Base-by-base conservation (phyloP, 1,140 invertebrate genomes). In the Riptortus pedestris region DNA sequence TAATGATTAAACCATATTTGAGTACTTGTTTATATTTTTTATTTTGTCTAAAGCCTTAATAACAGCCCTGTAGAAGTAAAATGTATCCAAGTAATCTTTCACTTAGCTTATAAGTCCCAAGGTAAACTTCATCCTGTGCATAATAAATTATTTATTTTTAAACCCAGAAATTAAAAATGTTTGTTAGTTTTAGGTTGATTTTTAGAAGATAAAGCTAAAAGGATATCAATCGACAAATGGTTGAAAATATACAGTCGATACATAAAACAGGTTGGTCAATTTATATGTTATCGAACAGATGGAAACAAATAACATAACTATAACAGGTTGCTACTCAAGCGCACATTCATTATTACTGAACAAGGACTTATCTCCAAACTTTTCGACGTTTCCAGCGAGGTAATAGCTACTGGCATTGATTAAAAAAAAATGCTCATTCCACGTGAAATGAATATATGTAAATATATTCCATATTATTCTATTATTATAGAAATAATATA, bases 131-230 rank as follows among this genome's bases (percentile, higher is more conserved):
- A 38, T 5, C 14, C 31, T 38, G 14, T 14, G 14, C 14, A 38
- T 38, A 7, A 7, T 38, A 7, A 38, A 7, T 38, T 24, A 22
- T 14, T 24, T 55, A 24, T 55, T 24, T 55, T 55, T 27, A 26
- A 24, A 24, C 22, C 22, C 51, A 24, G 51, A 55, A 55, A 24
- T 24, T 24, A 55, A 55, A 24, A 55, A 55, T 55, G 24, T 55
- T 47, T 55, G 24, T 55, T 55, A 55, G 51, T 55, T 55, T 20
- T 55, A 55, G 51, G 51, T 55, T 55, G 51, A 55, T 55, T 26
- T 55, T 14, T 55, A 55, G 51, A 55, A 55, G 51, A 55, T 55
- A 55, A 24, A 18, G 26, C 22, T 24, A 55, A 55, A 55, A 24
- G 51, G 51, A 55, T 22, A 26, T 12, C 51, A 55, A 26, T 55